phyloP scores from a whole-genome alignment of 2,797 vertebrate genomes.

The Capromys pilorides region DNA sequence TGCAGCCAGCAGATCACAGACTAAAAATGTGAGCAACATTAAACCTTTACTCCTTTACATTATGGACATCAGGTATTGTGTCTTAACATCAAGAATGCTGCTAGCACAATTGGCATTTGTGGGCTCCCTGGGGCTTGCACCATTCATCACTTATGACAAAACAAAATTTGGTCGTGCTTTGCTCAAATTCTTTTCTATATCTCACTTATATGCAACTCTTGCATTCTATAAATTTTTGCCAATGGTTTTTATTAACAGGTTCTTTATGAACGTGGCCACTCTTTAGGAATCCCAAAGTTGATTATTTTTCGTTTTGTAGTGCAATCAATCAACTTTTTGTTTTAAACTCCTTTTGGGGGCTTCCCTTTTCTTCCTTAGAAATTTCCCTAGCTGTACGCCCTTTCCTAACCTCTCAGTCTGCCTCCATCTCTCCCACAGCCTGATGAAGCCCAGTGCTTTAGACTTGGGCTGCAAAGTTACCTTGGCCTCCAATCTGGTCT shows the following conservation, averaged over 20 bases:
- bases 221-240: background rate
- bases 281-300: background rate
- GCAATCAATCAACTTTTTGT: background rate
- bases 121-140: background rate
- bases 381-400: background rate
- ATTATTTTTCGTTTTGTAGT: constrained; percentile 18
- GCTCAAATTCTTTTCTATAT: background rate
- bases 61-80: background rate
- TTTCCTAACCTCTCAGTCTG: background rate
- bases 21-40: background rate
- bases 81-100: background rate
- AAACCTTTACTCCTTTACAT: background rate
- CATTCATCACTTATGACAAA: background rate
- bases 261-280: background rate
- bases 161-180: background rate
- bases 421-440: background rate
- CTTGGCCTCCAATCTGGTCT: background rate
- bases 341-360: background rate
- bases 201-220: background rate
- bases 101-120: background rate
- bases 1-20: background rate
- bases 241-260: background rate
- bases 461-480: background rate
- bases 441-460: background rate
- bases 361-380: background rate